Percentiles rank a stretch among this genome's conserved stretches.
These are phyloP conservation scores for Leucoma salicis DNA, from an alignment of 2,888 invertebrate species.

Conservation along the genomic window DNA sequence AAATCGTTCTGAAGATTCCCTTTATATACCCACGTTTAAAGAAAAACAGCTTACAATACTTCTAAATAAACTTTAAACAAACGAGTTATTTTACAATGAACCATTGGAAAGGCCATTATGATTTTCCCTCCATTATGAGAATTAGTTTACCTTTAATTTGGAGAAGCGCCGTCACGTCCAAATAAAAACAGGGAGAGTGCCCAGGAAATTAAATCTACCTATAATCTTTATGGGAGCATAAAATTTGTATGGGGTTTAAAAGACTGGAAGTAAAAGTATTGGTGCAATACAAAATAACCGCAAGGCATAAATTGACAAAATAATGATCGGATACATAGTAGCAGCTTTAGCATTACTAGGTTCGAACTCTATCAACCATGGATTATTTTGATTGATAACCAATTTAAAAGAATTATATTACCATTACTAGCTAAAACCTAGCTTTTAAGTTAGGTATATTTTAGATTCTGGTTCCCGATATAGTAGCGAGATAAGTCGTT, in stretches of 20 bases:
- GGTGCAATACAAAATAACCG: slow-evolving; percentile 8
- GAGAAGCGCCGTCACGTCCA: slow-evolving; percentile 49
- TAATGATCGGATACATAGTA: too few relatives aligned
- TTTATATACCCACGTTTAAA: not conserved
- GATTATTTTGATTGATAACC: too few relatives aligned
- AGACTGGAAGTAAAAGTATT: slow-evolving; percentile 21
- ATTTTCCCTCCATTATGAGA: slow-evolving; percentile 53
- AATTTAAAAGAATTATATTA: too few relatives aligned
- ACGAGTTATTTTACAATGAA: slow-evolving; percentile 10
- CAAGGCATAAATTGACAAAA: too few relatives aligned
- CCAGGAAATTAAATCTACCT: slow-evolving; percentile 44
- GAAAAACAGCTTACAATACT: too few relatives aligned
- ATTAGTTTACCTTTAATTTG: slow-evolving; percentile 78
- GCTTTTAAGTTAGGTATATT: too few relatives aligned
- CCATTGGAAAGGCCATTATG: slow-evolving; percentile 13
- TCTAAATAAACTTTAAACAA: slow-evolving; percentile 6
- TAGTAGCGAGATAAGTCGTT: too few relatives aligned
- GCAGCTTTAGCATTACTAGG: too few relatives aligned
- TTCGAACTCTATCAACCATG: too few relatives aligned
- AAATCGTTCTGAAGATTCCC: too few relatives aligned
- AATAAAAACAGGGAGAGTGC: slow-evolving; percentile 42
- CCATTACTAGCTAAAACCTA: too few relatives aligned
- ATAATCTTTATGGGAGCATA: slow-evolving; percentile 47
- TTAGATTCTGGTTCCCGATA: too few relatives aligned
- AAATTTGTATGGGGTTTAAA: slow-evolving; percentile 30